Percentiles rank a stretch among this genome's conserved stretches.
Conservation (phyloP, 2,888 invertebrate genomes). For the Pterostichus madidus region DNA sequence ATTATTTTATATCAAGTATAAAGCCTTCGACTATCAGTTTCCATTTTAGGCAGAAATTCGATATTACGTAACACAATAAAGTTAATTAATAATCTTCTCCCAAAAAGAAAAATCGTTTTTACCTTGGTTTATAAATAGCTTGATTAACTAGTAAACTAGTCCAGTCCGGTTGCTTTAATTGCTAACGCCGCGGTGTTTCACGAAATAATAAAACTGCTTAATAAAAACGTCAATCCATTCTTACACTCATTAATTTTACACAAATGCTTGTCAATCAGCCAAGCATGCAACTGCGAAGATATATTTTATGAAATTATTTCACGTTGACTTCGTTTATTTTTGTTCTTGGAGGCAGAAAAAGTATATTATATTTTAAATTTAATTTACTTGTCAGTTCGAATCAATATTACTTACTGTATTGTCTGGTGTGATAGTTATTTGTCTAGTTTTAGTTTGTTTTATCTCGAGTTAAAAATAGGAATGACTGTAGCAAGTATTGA, state of each 20-base stretch:
- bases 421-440: not conserved
- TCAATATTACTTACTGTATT: not conserved
- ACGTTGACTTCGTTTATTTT: not conserved
- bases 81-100: not conserved
- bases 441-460: slow-evolving; percentile 2
- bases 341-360: not conserved
- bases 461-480: not conserved
- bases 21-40: not conserved
- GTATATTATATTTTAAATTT: not conserved
- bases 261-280: not conserved
- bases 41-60: not conserved
- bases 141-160: slow-evolving; percentile 15
- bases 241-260: slow-evolving; percentile 15
- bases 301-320: slow-evolving; percentile 7
- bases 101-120: slow-evolving; percentile 3
- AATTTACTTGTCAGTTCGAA: slow-evolving; percentile 1
- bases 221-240: slow-evolving; percentile 15
- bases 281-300: slow-evolving; percentile 7
- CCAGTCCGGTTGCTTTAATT: slow-evolving; percentile 15
- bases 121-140: slow-evolving; percentile 15
- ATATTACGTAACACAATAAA: not conserved
- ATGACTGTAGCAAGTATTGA: not conserved
- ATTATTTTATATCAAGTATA: no score
- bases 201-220: slow-evolving; percentile 8
- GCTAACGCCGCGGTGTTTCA: slow-evolving; percentile 12